phyloP scores from a whole-genome alignment of 1,140 invertebrate genomes.

The Oreohelix idahoensis region DNA sequence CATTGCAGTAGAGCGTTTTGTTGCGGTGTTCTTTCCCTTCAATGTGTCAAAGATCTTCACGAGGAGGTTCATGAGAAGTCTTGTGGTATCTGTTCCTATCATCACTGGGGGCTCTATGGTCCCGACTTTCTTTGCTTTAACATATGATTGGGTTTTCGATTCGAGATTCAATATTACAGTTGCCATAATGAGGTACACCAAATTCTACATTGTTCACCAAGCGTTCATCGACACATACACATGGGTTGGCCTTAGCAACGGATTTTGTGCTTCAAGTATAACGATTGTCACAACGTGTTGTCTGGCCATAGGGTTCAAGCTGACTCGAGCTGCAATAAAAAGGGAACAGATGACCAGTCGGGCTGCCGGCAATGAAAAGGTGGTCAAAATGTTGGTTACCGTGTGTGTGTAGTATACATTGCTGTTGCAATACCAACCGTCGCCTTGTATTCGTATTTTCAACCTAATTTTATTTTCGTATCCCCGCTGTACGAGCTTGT shows the following conservation, averaged over 20 bases:
- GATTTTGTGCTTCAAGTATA: background rate
- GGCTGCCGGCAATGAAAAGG: background rate
- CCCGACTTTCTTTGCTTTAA: background rate
- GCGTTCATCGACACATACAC: background rate
- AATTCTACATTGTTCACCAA: background rate
- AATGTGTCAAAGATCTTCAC: background rate
- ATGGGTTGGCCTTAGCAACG: background rate
- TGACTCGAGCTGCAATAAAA: background rate
- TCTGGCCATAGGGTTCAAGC: background rate
- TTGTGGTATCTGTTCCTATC: background rate
- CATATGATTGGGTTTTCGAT: background rate
- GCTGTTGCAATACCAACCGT: background rate
- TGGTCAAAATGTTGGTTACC: constrained; percentile 13
- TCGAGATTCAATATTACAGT: background rate
- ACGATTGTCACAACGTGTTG: background rate
- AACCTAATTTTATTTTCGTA: background rate
- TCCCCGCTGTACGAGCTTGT: background rate
- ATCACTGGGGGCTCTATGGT: background rate
- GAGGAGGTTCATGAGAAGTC: too few species aligned
- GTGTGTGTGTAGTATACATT: background rate
- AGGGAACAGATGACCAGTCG: background rate
- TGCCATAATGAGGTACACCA: background rate
- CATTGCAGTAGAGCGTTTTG: constrained; percentile 17
- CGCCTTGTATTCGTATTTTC: background rate
- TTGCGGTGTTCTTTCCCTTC: constrained; percentile 26